A percentile compares a stretch with the other conserved stretches of the same genome.
phyloP scores from a whole-genome alignment of 2,888 invertebrate species.

The Congeria kusceri region DNA sequence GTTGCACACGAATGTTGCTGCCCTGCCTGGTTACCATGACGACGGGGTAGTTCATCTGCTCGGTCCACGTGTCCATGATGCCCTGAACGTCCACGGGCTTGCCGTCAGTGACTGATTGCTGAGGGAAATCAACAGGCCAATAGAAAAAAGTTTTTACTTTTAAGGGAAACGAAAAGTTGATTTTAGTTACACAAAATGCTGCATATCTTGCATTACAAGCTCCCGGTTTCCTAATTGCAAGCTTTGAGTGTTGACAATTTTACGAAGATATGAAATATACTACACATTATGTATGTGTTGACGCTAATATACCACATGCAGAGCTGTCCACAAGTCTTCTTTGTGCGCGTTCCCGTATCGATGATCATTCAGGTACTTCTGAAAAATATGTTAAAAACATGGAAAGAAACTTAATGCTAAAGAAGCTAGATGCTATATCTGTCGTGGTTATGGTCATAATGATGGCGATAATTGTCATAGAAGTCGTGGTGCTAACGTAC shows the following conservation, averaged over 20 bases:
- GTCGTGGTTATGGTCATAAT: no score
- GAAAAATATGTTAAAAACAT: background rate
- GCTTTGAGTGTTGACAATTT: no score
- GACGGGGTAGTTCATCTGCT: constrained; percentile 82
- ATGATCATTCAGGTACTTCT: constrained; percentile 87
- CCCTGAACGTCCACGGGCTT: constrained; percentile 67
- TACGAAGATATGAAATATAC: no score
- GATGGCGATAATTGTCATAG: no score
- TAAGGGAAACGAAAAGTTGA: no score
- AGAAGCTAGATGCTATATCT: background rate
- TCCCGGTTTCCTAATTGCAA: no score
- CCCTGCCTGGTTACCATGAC: constrained; percentile 63
- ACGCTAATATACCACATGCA: constrained; percentile 45
- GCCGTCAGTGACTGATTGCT: constrained; percentile 57
- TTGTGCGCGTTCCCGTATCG: constrained; percentile 91
- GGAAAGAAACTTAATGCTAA: background rate
- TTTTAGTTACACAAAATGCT: no score
- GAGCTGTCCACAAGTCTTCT: constrained; percentile 91
- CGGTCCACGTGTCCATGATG: constrained; percentile 79
- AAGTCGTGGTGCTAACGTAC: constrained; percentile 33
- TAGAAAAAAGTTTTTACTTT: no score
- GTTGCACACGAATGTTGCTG: constrained; percentile 62
- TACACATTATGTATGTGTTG: no score
- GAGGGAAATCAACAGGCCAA: background rate
- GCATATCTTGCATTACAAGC: no score